Percentiles rank a stretch among this genome's conserved stretches.
Evolutionary conservation across 2,113 vertebrate genomes (phyloP).

Genomic region (Lophotis ruficrista): DNA sequence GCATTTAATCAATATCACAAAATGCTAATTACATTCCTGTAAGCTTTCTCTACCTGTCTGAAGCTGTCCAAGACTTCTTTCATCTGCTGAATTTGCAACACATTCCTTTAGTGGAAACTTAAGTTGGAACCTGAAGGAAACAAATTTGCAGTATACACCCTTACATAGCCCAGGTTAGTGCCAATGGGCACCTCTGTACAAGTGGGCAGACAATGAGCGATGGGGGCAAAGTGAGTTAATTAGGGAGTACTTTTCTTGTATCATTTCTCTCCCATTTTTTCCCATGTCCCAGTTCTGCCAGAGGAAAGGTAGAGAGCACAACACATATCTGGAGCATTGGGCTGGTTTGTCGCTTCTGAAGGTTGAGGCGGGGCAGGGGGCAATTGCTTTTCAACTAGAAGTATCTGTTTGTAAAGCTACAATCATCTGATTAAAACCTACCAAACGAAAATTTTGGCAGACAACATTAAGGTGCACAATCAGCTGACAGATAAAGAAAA

Average conservation of each 20-base stretch:
- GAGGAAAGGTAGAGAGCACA: neutral
- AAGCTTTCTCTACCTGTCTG: neutral
- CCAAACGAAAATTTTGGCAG: neutral
- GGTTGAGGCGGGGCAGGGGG: accelerated
- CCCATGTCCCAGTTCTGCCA: neutral
- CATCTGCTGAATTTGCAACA: neutral
- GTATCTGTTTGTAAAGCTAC: neutral
- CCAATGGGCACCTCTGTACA: neutral
- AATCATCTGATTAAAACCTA: neutral
- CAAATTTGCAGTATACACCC: neutral
- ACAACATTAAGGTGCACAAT: neutral
- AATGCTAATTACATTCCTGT: neutral
- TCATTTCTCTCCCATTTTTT: neutral
- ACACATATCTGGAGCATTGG: neutral
- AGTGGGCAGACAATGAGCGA: neutral
- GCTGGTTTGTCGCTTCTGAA: neutral
- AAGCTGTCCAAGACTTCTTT: neutral
- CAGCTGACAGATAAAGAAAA: neutral
- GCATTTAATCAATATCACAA: neutral
- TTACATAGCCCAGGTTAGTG: neutral
- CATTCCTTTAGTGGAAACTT: neutral
- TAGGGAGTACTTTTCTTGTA: neutral
- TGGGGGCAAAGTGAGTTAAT: neutral
- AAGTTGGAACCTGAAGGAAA: neutral
- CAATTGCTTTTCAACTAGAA: neutral